Percentiles rank a stretch among this genome's conserved stretches.
phyloP scores from a whole-genome alignment of 2,797 vertebrate species.

The Enteromius fasciolatus region DNA sequence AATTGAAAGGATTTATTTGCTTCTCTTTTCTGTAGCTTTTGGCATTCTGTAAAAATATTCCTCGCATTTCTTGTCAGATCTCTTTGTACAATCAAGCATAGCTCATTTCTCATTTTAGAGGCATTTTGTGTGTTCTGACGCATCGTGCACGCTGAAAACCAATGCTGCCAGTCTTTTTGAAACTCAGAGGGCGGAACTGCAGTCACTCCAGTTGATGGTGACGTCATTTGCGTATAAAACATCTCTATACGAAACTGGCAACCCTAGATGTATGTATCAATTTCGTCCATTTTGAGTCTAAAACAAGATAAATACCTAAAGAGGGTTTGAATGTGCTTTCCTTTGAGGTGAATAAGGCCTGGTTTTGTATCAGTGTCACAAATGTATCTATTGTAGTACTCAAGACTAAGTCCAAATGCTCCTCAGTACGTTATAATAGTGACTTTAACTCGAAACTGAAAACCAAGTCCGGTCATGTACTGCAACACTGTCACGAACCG shows the following conservation, averaged over 20 bases:
- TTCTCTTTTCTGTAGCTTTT: too few relatives aligned
- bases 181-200: too few relatives aligned
- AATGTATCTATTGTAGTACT: not conserved
- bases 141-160: too few relatives aligned
- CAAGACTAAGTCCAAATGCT: not conserved
- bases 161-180: too few relatives aligned
- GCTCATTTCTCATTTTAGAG: too few relatives aligned
- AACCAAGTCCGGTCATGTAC: not conserved
- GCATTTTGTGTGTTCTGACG: too few relatives aligned
- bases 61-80: too few relatives aligned
- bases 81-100: too few relatives aligned
- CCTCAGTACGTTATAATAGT: not conserved
- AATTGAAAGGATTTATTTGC: too few relatives aligned
- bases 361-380: not conserved
- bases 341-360: not conserved
- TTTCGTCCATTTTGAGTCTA: not conserved
- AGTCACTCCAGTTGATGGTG: too few relatives aligned
- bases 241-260: not conserved
- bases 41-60: too few relatives aligned
- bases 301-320: not conserved
- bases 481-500: slow-evolving; percentile 7
- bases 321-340: not conserved
- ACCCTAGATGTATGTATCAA: not conserved
- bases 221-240: not conserved
- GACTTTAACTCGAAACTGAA: not conserved